Base-by-base conservation (phyloP, 64 coral and sea anemone genomes). In the Actinia equina region DNA sequence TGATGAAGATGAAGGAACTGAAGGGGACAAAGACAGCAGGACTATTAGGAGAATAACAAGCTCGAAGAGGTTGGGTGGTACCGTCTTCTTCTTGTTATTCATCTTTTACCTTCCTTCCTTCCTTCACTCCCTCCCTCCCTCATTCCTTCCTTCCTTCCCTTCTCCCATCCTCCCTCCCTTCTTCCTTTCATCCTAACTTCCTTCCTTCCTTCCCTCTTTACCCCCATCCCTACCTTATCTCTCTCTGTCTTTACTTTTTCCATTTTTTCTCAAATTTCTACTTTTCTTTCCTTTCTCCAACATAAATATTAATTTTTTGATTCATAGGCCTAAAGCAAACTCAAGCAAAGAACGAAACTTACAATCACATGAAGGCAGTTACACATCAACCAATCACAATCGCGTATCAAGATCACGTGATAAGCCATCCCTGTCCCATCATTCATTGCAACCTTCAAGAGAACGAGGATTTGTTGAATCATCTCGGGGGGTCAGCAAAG, bases 11-110 rank as follows among this genome's bases (percentile, higher is more conserved):
- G 49, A 7, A 46, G 17, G 5, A 46, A 41, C 11, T 74, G 69
- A 30, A 74, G 27, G 26, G 12, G 69, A 41, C 11, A 8, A 74
- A 74, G 26, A 9, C 1, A 74, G 41, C 10, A 74, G 26, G 13
- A 81, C 44, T 49, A 81, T 81, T 7, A 81, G 78, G 45, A 81
- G 78, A 52, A 81, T 81, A 52, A 81, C 78, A 51, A 81, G 78
- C 22, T 81, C 78, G 8, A 81, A 81, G 22, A 81, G 78, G 78
- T 81, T 20, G 22, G n/a, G 6, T 22, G 62, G 20, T 20, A 65
- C 20, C 19, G 6, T n/a, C n/a, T n/a, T 65, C 30, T 5, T 20
- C 62, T 65, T 65, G 7, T 23, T 23, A 37, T 37, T 37, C 0
- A 37, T 0, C 62, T 7, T 11, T 65, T 65, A 25, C 10, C 22